These are phyloP conservation scores for Esox lucius DNA, from an alignment of 2,797 vertebrate species.

Conservation along the genomic window DNA sequence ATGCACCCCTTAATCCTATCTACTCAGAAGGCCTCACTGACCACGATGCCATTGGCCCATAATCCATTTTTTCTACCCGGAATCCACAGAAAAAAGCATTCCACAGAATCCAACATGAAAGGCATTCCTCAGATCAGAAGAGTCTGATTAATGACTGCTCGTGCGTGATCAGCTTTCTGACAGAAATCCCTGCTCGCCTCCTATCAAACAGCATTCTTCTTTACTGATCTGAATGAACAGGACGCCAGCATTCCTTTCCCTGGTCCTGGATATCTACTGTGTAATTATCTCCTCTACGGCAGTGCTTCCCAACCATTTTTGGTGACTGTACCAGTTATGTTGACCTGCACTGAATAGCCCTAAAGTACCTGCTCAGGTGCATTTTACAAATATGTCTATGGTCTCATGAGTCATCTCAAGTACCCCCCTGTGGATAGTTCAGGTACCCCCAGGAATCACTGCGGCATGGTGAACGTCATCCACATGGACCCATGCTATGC, in stretches of 20 bases:
- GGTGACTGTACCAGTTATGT: no score
- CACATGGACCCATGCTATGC: no score
- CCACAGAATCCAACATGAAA: background rate
- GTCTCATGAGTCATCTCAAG: no score
- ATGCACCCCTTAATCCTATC: slow-evolving; percentile 42
- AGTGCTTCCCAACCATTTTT: no score
- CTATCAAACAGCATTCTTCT: background rate
- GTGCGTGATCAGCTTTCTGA: background rate
- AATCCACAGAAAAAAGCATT: no score
- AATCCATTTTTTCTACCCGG: background rate
- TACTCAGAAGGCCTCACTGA: background rate
- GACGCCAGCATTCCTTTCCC: background rate
- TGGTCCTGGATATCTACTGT: background rate
- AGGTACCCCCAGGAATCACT: no score
- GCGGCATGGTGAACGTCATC: no score
- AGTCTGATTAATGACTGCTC: background rate
- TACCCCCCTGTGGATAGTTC: no score
- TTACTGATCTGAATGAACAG: background rate
- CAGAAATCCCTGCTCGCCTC: background rate
- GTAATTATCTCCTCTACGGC: no score
- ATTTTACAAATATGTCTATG: no score
- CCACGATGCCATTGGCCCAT: background rate
- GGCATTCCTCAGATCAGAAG: background rate
- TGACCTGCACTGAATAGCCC: no score
- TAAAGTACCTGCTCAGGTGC: no score